Conservation (phyloP, 2,113 vertebrate genomes). For the Platycercus adscitus region DNA sequence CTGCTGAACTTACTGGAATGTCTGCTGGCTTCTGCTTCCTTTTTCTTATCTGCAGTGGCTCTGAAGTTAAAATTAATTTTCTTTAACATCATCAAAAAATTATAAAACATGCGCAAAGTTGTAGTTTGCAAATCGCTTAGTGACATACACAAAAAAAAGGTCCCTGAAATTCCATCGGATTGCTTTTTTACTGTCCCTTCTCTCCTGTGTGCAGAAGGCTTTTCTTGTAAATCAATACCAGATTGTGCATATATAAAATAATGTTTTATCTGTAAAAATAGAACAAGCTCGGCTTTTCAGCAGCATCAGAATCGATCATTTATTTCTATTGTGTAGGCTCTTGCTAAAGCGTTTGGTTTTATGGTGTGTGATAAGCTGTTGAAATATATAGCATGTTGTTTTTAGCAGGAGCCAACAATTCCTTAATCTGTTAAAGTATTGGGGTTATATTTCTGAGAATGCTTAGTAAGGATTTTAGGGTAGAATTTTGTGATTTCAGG, state of each 20-base stretch:
- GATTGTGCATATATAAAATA: neutral
- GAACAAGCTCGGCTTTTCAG: conserved; percentile 24
- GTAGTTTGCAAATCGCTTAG: neutral
- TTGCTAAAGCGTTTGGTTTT: neutral
- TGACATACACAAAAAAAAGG: neutral
- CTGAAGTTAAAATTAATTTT: neutral
- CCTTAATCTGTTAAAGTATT: neutral
- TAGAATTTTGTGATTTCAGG: neutral
- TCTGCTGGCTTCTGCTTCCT: neutral
- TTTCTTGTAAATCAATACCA: neutral
- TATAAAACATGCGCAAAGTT: neutral
- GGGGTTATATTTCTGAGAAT: conserved; percentile 42
- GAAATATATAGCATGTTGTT: conserved; percentile 30
- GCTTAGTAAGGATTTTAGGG: conserved; percentile 17
- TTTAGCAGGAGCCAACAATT: conserved; percentile 15
- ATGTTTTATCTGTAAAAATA: neutral
- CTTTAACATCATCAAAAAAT: neutral
- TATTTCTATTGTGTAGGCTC: neutral
- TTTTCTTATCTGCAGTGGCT: neutral
- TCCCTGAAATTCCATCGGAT: neutral
- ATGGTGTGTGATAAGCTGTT: conserved; percentile 15
- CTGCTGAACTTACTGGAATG: neutral
- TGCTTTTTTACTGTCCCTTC: neutral
- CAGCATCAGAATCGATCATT: neutral
- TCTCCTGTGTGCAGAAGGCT: neutral